Evolutionary conservation across 2,113 vertebrate genomes (phyloP).

Genomic region (Ovis aries): ARS-UI_Ramb_v3.0 NC_056067.1:62912501-62913000

Average conservation of each 20-base stretch:
- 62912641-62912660: neutral
- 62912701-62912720: neutral
- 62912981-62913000: rapidly evolving
- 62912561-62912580: neutral
- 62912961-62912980: neutral
- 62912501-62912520: neutral
- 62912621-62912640: neutral
- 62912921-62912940: neutral
- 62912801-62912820: neutral
- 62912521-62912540: neutral
- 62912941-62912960: neutral
- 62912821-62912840: neutral
- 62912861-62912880: neutral
- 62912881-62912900: neutral
- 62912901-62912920: rapidly evolving
- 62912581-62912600: neutral
- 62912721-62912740: neutral
- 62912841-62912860: neutral
- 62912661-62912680: neutral
- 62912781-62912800: neutral
- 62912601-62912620: neutral
- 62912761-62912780: neutral
- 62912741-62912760: neutral
- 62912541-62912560: neutral
- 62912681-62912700: neutral